A percentile compares a stretch with the other conserved stretches of the same genome.
Evolutionary conservation across 2,113 vertebrate genomes (phyloP).

Genomic region (Lonchura striata): DNA sequence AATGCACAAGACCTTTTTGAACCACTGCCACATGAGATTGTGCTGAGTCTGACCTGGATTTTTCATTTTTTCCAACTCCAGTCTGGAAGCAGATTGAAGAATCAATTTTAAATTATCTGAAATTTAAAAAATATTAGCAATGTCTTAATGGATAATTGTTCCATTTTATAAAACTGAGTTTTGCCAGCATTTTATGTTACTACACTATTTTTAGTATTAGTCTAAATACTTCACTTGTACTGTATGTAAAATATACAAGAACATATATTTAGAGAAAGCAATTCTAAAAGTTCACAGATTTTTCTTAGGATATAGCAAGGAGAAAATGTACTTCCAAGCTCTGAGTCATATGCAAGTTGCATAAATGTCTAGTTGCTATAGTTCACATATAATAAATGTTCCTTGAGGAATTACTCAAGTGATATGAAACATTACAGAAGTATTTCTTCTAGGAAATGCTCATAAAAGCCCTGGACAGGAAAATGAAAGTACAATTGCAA

Average conservation of each 20-base stretch:
- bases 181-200: neutral
- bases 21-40: neutral
- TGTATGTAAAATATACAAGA: neutral
- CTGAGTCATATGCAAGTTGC: neutral
- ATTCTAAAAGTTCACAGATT: neutral
- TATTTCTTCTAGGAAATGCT: neutral
- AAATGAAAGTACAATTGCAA: neutral
- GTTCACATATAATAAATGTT: neutral
- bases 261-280: neutral
- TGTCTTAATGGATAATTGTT: neutral
- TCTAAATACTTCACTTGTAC: neutral
- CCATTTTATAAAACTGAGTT: neutral
- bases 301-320: neutral
- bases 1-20: neutral
- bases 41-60: neutral
- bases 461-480: neutral
- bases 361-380: neutral
- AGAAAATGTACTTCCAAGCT: neutral
- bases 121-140: neutral
- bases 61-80: neutral
- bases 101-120: neutral
- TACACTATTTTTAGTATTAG: neutral
- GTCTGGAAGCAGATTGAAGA: neutral
- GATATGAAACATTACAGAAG: neutral
- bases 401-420: neutral